A percentile compares a stretch with the other conserved stretches of the same genome.
These are phyloP conservation scores for Sciurus carolinensis DNA, from an alignment of 2,797 vertebrate species.

Conservation along the genomic window DNA sequence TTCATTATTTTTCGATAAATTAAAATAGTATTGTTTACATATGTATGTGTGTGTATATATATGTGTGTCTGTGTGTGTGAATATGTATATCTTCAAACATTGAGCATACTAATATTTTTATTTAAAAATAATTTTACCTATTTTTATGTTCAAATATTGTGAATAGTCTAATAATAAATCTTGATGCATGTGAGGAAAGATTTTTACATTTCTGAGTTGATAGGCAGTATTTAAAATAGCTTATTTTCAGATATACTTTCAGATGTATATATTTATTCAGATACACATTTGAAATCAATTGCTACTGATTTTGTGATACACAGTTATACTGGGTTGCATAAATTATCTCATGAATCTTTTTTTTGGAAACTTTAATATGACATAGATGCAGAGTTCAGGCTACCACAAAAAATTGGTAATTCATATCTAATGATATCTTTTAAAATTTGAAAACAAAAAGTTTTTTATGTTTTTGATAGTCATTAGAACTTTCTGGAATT, in stretches of 20 bases:
- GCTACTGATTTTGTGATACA: neutral
- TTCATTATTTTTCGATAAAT: slow-evolving; percentile 21
- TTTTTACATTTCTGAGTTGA: neutral
- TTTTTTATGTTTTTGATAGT: neutral
- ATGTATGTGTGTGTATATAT: too few relatives aligned
- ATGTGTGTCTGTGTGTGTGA: too few relatives aligned
- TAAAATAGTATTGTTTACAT: neutral
- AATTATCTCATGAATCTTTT: neutral
- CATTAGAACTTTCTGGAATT: neutral
- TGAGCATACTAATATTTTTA: neutral
- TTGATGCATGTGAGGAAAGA: neutral
- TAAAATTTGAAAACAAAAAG: neutral
- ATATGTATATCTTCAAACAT: too few relatives aligned
- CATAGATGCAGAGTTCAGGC: neutral
- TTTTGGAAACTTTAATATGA: neutral
- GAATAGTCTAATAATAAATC: neutral
- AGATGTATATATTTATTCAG: too few relatives aligned
- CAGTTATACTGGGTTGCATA: neutral
- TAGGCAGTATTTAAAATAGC: neutral
- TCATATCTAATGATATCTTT: neutral
- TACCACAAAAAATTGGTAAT: neutral
- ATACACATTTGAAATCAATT: neutral
- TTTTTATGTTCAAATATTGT: neutral
- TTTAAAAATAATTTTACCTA: slow-evolving; percentile 1
- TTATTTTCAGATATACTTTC: neutral